Conservation (phyloP, 2,113 vertebrate genomes). For the Blennius ocellaris region DNA sequence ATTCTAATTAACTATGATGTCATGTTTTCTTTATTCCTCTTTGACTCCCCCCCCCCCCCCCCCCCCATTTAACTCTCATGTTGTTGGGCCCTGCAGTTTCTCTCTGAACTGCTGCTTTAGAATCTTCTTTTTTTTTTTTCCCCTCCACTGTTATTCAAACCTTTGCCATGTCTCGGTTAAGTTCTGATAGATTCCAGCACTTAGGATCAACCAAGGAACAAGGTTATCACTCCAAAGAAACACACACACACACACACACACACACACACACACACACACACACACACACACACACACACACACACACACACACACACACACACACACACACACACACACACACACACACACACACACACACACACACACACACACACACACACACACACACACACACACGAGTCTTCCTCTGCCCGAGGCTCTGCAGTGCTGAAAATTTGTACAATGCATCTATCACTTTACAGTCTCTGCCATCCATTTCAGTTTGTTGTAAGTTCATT, state of each 20-base stretch:
- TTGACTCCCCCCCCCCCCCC: conserved; percentile 42
- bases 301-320: conserved; percentile 10
- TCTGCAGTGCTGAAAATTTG: conserved; percentile 53
- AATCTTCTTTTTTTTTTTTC: not conserved
- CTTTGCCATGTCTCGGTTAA: conserved; percentile 44
- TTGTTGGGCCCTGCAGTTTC: conserved; percentile 40
- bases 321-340: not conserved
- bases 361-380: conserved; percentile 11
- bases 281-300: conserved; percentile 12
- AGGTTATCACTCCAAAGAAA: conserved; percentile 35
- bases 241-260: conserved; percentile 17
- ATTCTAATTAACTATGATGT: conserved; percentile 85
- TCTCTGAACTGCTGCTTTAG: not conserved
- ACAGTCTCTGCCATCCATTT: conserved; percentile 71
- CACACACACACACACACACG: conserved; percentile 6
- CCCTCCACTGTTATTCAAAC: conserved; percentile 8
- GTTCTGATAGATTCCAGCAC: conserved; percentile 54
- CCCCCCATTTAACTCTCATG: conserved; percentile 8
- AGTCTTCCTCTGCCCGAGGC: conserved; percentile 12
- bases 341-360: conserved; percentile 8
- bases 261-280: conserved; percentile 3
- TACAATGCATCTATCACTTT: conserved; percentile 67
- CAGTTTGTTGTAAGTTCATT: conserved; percentile 33
- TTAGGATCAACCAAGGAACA: conserved; percentile 53
- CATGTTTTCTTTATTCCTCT: conserved; percentile 74